These are phyloP conservation scores for Polyergus mexicanus DNA, from an alignment of 1,140 invertebrate genomes.

Conservation along the genomic window DNA sequence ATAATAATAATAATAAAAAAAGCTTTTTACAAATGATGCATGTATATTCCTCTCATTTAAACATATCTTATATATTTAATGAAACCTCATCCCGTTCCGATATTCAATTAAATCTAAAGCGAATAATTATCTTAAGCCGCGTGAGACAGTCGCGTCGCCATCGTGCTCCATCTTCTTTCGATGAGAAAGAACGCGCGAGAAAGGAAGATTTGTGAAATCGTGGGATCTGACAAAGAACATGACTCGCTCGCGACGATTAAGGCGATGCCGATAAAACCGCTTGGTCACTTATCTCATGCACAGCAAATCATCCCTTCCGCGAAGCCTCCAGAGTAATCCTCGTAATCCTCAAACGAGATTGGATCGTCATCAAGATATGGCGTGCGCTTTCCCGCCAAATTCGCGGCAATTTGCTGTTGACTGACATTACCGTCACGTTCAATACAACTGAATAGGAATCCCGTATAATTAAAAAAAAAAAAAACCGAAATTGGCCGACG, in stretches of 20 bases:
- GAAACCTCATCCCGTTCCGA: background rate
- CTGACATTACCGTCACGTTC: constrained; percentile 26
- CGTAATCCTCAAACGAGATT: constrained; percentile 55
- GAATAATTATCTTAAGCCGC: constrained; percentile 32
- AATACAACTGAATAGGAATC: constrained; percentile 8
- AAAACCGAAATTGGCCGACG: background rate
- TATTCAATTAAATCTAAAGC: background rate
- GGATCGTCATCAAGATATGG: constrained; percentile 59
- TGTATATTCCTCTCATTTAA: too few species aligned
- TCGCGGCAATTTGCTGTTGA: constrained; percentile 11
- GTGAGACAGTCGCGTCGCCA: background rate
- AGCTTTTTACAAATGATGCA: too few species aligned
- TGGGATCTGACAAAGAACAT: constrained; percentile 36
- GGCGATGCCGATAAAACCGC: constrained; percentile 58
- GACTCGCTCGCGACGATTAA: constrained; percentile 45
- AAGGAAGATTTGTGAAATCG: constrained; percentile 25
- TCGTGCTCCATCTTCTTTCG: background rate
- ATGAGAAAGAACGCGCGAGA: background rate
- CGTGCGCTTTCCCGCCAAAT: constrained; percentile 38
- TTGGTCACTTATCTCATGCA: constrained; percentile 62
- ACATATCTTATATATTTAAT: background rate
- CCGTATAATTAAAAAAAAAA: constrained; percentile 37
- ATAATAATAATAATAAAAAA: too few species aligned
- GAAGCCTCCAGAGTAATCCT: constrained; percentile 36
- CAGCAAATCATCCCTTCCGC: constrained; percentile 54